A percentile compares a stretch with the other conserved stretches of the same genome.
Evolutionary conservation across 2,888 invertebrate genomes (phyloP).

Genomic region (Dexiosoma caninum): DNA sequence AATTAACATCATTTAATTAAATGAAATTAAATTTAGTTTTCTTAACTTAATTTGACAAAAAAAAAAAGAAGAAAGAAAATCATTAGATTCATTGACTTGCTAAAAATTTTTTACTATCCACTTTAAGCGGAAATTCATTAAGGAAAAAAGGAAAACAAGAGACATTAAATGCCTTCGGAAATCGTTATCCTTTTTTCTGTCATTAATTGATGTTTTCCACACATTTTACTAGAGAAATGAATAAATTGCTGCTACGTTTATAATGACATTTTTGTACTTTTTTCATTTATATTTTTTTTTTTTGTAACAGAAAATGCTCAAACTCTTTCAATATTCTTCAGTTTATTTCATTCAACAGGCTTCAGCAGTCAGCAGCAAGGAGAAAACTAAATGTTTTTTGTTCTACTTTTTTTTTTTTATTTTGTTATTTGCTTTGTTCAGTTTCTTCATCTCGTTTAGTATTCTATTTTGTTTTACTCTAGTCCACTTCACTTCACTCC

Average conservation of each 20-base stretch:
- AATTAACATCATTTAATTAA: no score
- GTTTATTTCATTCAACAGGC: slow-evolving; percentile 54
- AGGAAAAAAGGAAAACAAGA: slow-evolving; percentile 4
- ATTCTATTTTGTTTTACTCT: slow-evolving; percentile 23
- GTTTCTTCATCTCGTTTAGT: slow-evolving; percentile 10
- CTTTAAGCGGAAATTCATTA: slow-evolving; percentile 59
- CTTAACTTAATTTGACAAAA: no score
- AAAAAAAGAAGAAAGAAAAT: no score
- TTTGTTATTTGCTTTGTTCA: slow-evolving; percentile 5
- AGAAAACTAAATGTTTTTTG: slow-evolving; percentile 7
- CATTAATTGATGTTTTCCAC: slow-evolving; percentile 60
- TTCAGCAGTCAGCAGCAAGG: slow-evolving; percentile 7
- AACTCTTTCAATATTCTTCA: slow-evolving; percentile 34
- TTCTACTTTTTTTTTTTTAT: slow-evolving; percentile 14
- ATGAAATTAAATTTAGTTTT: no score
- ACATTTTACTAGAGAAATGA: slow-evolving; percentile 44
- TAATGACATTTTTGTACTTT: slow-evolving; percentile 46
- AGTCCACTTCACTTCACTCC: neutral
- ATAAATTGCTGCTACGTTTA: slow-evolving; percentile 34
- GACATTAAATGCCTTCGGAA: slow-evolving; percentile 56
- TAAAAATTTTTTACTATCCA: slow-evolving; percentile 27
- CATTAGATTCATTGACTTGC: no score
- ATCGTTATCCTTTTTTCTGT: slow-evolving; percentile 55
- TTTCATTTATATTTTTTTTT: no score
- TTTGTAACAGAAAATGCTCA: neutral